Percentiles rank a stretch among this genome's conserved stretches.
Conservation (phyloP, 2,113 vertebrate genomes). For the Sorex fumeus region DNA sequence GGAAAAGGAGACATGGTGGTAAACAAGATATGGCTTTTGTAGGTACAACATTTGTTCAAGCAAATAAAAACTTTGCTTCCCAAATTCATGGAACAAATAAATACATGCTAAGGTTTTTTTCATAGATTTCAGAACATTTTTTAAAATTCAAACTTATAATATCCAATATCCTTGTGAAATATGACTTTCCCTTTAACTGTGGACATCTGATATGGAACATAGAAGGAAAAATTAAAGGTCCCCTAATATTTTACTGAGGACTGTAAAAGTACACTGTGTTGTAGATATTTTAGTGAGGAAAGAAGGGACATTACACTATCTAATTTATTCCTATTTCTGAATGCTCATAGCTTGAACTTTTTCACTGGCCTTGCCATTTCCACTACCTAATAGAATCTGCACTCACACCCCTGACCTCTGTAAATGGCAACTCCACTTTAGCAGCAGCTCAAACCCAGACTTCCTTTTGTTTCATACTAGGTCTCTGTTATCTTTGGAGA, state of each 20-base stretch:
- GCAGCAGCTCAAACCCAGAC: background rate
- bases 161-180: background rate
- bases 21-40: background rate
- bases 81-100: conserved; percentile 27
- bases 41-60: background rate
- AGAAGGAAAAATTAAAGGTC: background rate
- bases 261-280: background rate
- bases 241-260: background rate
- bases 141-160: conserved; percentile 10
- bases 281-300: background rate
- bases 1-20: background rate
- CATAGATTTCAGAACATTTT: background rate
- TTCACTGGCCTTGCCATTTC: background rate
- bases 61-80: conserved; percentile 24
- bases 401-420: background rate
- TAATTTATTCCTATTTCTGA: conserved; percentile 14
- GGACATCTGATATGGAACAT: background rate
- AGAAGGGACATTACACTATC: background rate
- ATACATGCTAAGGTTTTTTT: background rate
- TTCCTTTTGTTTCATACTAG: background rate
- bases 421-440: background rate
- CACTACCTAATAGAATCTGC: background rate
- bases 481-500: background rate
- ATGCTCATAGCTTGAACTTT: background rate
- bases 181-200: background rate